Base-by-base conservation (phyloP, 2,797 vertebrate species). In the Danio tinwini region DNA sequence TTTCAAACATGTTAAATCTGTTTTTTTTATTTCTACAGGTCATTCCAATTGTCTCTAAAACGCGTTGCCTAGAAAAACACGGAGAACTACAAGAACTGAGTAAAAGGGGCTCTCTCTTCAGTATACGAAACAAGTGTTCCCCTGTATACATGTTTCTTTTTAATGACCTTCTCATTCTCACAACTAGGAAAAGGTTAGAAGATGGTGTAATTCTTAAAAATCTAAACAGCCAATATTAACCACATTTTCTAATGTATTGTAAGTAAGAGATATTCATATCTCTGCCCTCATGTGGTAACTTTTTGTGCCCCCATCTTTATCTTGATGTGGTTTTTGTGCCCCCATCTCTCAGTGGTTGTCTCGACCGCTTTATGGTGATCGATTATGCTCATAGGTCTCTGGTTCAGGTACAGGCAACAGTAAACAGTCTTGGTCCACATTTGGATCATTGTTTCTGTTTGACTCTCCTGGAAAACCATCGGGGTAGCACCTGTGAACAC, bases 101-200 rank as follows among this genome's bases (percentile, higher is more conserved):
- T 47, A 92, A 91, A 74, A 88, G 92, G 29, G 92, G 90, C 0
- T 84, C 92, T 47, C 88, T 94, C 7, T 95, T 94, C 62, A 90
- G 89, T 61, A 86, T 91, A 0, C 90, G 92, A 6, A 89, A 92
- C 19, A 92, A 92, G 59, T 90, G 91, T 70, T 89, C 83, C 1
- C 89, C 93, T 0, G 84, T 94, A 47, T 93, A 93, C 86, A 86
- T 94, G 84, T 91, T 94, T 77, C 93, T 95, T 58, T 95, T 95
- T 75, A 95, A 91, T 6, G 93, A 95, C 83, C 87, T 94, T 44
- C 81, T 95, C 80, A 88, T 95, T 53, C 85, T 94, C 76, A 93
- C 94, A 69, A 91, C 85, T 70, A 93, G 89, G 63, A 94, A 92
- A 81, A 93, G 93, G 94, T 93, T 56, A 73, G 89, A 53, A 59